Conservation (phyloP, 1,140 invertebrate genomes). For the Polyergus mexicanus region DNA sequence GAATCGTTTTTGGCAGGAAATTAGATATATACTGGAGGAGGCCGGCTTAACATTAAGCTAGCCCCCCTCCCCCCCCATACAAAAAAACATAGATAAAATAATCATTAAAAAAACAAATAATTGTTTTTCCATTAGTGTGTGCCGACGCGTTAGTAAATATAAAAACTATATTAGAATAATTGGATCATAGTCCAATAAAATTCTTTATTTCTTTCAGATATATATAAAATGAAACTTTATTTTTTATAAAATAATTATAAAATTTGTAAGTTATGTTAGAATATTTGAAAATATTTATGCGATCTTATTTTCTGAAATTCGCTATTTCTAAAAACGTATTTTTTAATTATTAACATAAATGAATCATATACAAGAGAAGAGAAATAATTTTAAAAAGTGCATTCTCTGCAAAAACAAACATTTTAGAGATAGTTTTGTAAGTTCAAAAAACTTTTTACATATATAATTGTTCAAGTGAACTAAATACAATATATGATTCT, state of each 20-base stretch:
- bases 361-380: not conserved
- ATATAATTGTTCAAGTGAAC: not conserved
- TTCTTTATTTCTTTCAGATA: not conserved
- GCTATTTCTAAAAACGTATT: not conserved
- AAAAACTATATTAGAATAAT: not conserved
- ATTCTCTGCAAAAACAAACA: not conserved
- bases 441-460: not conserved
- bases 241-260: constrained; percentile 13
- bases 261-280: not conserved
- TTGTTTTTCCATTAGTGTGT: not conserved
- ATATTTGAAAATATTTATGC: constrained; percentile 2
- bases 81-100: no score
- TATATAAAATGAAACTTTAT: not conserved
- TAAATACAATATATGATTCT: not conserved
- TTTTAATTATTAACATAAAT: constrained; percentile 9
- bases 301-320: not conserved
- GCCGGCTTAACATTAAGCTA: no score
- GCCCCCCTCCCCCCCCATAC: no score
- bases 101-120: no score
- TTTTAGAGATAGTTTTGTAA: not conserved
- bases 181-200: not conserved
- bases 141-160: no score
- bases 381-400: not conserved
- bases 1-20: no score
- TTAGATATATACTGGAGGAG: no score